Conservation (phyloP, 2,797 vertebrate genomes). For the Muscicapa striata region DNA sequence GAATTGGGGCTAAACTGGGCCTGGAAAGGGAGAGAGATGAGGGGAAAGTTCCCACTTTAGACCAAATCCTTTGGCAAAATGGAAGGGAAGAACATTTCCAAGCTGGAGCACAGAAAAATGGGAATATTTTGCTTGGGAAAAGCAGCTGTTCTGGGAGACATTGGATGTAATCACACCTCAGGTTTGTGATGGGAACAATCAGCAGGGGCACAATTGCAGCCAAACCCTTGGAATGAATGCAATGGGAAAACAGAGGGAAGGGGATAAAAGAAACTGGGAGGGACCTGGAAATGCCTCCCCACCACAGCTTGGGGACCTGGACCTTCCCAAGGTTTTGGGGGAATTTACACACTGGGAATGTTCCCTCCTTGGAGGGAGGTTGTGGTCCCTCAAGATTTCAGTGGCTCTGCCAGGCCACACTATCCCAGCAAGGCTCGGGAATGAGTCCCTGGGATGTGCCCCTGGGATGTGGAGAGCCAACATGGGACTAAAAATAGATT, state of each 20-base stretch:
- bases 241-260: neutral
- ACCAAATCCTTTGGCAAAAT: neutral
- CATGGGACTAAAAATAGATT: rapidly evolving
- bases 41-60: neutral
- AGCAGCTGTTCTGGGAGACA: neutral
- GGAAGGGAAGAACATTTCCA: neutral
- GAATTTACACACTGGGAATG: neutral
- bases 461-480: neutral
- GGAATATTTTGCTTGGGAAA: neutral
- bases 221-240: neutral
- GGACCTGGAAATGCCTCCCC: rapidly evolving
- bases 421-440: neutral
- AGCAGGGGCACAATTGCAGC: neutral
- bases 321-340: neutral
- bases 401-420: neutral
- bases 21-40: neutral
- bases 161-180: neutral
- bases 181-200: neutral
- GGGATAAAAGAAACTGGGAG: neutral
- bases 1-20: too few relatives aligned
- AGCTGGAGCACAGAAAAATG: neutral
- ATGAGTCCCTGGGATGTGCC: neutral
- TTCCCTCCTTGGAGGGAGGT: rapidly evolving
- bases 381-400: neutral
- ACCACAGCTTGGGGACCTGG: rapidly evolving